Evolutionary conservation across 2,113 vertebrate species (phyloP), one percentile per base, ranked within the genome.

Genomic region (Alces alces): DNA sequence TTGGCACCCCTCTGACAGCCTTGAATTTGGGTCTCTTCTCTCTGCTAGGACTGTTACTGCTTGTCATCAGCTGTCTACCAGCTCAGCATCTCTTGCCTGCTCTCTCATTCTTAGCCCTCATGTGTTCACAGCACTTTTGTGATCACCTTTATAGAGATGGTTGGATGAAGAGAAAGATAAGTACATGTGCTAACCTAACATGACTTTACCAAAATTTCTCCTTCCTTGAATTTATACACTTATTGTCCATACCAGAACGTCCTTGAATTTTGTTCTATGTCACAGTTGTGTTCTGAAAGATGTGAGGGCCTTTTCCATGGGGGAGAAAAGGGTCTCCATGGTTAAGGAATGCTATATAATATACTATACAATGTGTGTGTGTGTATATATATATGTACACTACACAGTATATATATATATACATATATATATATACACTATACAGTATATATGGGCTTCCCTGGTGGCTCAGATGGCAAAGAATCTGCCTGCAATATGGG

Each of bases 121-220:
- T 16, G 28, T 54, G 9, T 82, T 57, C 30, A 27, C 1, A 28
- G 9, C 16, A 73, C 88, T 57, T 89, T n/a, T 60, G 13, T 55
- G 55, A 78, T 66, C 36, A 45, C 7, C 50, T 61, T 93, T 94
- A 88, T 14, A 89, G 82, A 91, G 47, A 52, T 52, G 87, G 45
- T 82, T 95, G 45, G 54, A 66, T 58, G 83, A 13, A 30, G 23
- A 94, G n/a, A 76, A 83, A 78, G 60, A 64, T 61, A 86, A 89
- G 33, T 45, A 54, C 1, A 1, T 12, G 13, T 25, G n/a, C 55
- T 58, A 79, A 61, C 64, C 28, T 57, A 58, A 43, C 58, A 70
- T 1, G 52, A 50, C 50, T 95, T 84, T 43, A 73, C 45, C 60
- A 50, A 88, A 91, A 12, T 73, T 57, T 61, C 73, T 66, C 55